These are phyloP conservation scores for Erebia ligea DNA, from an alignment of 2,888 invertebrate genomes.

Conservation along the genomic window DNA sequence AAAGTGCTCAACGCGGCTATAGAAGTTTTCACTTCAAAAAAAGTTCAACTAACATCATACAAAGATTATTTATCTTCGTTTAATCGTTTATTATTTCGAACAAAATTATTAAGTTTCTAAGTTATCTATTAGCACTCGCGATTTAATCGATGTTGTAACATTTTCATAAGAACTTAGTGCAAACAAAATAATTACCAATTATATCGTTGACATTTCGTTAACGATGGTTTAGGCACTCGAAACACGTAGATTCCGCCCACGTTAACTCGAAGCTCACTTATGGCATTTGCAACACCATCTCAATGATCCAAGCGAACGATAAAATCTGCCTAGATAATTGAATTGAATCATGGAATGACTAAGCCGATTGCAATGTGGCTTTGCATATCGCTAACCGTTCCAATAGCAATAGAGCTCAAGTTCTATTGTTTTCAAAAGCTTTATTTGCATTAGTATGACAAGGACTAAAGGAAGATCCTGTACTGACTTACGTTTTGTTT, in stretches of 20 bases:
- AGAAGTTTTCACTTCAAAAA: no score
- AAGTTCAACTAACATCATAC: no score
- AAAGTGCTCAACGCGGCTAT: no score
- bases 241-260: constrained; percentile 33
- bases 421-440: constrained; percentile 20
- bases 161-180: constrained; percentile 14
- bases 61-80: no score
- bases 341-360: constrained; percentile 39
- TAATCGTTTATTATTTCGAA: not conserved
- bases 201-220: constrained; percentile 29
- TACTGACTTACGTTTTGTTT: not conserved
- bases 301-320: constrained; percentile 33
- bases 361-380: constrained; percentile 33
- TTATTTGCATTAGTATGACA: constrained; percentile 15
- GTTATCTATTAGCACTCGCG: not conserved
- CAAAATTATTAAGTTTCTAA: no score
- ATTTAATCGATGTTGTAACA: constrained; percentile 8
- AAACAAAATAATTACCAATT: constrained; percentile 29
- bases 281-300: constrained; percentile 38
- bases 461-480: constrained; percentile 23
- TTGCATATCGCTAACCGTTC: constrained; percentile 19
- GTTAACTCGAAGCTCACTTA: constrained; percentile 33
- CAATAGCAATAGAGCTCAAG: constrained; percentile 17
- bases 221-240: constrained; percentile 27
- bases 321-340: constrained; percentile 40